A percentile compares a stretch with the other conserved stretches of the same genome.
phyloP scores from a whole-genome alignment of 2,113 vertebrate genomes.

The Orientallactaga bullata region DNA sequence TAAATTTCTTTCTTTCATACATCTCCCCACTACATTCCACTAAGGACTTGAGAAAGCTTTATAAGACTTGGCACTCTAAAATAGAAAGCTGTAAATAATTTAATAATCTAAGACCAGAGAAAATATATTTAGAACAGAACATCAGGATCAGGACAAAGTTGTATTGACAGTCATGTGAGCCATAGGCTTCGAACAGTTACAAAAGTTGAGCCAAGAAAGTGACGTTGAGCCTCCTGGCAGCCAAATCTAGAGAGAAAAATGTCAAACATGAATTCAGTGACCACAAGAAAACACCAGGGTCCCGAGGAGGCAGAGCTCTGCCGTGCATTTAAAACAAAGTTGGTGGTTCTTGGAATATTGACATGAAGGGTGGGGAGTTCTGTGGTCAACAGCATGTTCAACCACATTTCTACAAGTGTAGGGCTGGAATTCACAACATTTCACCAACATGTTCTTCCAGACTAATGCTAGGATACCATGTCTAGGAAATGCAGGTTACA shows the following conservation, averaged over 20 bases:
- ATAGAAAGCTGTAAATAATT: conserved; percentile 64
- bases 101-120: conserved; percentile 49
- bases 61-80: background rate
- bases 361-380: background rate
- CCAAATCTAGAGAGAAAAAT: background rate
- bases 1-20: conserved; percentile 41
- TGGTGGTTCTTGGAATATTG: background rate
- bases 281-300: background rate
- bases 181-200: background rate
- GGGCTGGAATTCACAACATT: background rate
- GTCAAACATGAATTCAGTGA: background rate
- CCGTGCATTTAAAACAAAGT: background rate
- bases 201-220: background rate
- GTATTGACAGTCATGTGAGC: background rate
- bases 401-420: background rate
- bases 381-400: background rate
- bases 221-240: background rate
- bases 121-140: conserved; percentile 50
- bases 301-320: background rate
- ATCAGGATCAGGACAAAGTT: conserved; percentile 38
- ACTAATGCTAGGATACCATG: background rate
- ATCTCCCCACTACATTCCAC: background rate
- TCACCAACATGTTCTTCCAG: background rate
- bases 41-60: conserved; percentile 24
- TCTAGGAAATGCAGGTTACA: background rate